Conservation (phyloP, 2,888 invertebrate species). For the Anticlea derivata region DNA sequence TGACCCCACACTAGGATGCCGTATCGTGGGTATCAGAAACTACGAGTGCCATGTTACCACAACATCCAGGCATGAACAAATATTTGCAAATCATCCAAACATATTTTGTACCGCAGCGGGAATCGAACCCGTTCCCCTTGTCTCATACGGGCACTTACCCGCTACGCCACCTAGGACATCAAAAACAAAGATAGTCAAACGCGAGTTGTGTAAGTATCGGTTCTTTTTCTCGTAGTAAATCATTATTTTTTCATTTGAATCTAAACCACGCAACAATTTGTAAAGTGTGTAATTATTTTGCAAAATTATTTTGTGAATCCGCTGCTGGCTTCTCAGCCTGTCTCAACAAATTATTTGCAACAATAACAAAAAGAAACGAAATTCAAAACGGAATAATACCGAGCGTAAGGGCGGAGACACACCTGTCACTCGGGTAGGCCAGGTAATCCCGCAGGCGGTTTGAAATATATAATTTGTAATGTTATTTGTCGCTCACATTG, state of each 20-base stretch:
- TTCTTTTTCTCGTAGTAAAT: not conserved
- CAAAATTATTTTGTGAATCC: slow-evolving; percentile 28
- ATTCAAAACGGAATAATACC: slow-evolving; percentile 49
- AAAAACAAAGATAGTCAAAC: too few relatives aligned
- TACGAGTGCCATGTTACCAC: too few relatives aligned
- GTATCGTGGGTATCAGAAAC: too few relatives aligned
- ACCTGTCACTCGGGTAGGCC: slow-evolving; percentile 46
- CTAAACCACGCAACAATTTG: slow-evolving; percentile 23
- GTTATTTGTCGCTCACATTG: slow-evolving; percentile 58
- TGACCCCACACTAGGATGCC: too few relatives aligned
- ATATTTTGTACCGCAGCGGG: too few relatives aligned
- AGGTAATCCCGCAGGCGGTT: slow-evolving; percentile 31
- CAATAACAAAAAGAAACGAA: slow-evolving; percentile 36
- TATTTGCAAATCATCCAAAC: too few relatives aligned
- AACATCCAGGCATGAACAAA: too few relatives aligned
- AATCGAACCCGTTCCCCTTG: too few relatives aligned
- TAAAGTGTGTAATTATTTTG: slow-evolving; percentile 18
- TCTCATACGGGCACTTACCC: too few relatives aligned
- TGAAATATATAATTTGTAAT: slow-evolving; percentile 40
- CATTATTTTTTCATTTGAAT: slow-evolving; percentile 13
- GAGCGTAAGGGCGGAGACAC: slow-evolving; percentile 41
- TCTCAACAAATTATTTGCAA: slow-evolving; percentile 29
- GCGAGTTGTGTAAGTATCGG: not conserved
- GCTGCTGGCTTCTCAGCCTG: slow-evolving; percentile 27
- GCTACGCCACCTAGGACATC: too few relatives aligned